Percentiles rank a stretch among this genome's conserved stretches.
Evolutionary conservation across 2,113 vertebrate genomes (phyloP).

Genomic region (Gavialis gangeticus): DNA sequence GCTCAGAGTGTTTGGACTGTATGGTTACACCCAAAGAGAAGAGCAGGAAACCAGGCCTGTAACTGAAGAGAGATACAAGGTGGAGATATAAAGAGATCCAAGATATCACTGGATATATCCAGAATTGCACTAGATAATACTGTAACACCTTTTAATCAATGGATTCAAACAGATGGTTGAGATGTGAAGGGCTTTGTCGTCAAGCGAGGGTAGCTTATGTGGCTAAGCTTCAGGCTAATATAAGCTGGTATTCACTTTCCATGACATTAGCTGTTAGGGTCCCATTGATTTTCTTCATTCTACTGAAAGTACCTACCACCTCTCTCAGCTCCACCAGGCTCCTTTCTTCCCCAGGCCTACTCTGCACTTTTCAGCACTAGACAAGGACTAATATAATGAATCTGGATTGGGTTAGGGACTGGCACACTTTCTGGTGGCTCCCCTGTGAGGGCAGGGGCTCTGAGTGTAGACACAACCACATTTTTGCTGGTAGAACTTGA

Average conservation of each 20-base stretch:
- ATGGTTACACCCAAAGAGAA: neutral
- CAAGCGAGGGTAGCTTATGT: neutral
- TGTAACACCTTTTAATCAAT: neutral
- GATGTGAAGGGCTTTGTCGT: neutral
- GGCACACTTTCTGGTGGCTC: too few relatives aligned
- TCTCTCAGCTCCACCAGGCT: neutral
- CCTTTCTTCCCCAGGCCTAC: neutral
- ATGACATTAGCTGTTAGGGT: neutral
- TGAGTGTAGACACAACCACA: too few relatives aligned
- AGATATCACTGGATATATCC: too few relatives aligned
- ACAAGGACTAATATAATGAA: neutral
- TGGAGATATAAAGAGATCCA: too few relatives aligned
- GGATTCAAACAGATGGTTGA: neutral
- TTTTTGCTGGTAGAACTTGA: too few relatives aligned
- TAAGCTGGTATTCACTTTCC: neutral
- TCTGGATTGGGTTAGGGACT: neutral
- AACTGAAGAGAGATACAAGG: too few relatives aligned
- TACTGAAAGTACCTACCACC: neutral
- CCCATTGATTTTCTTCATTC: neutral
- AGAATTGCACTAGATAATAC: too few relatives aligned
- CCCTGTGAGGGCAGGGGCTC: too few relatives aligned
- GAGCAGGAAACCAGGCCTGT: too few relatives aligned
- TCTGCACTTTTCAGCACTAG: neutral
- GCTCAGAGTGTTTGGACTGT: neutral
- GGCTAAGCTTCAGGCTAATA: neutral